Base-by-base conservation (phyloP, 2,888 invertebrate genomes). In the Acanthacorydalis orientalis region DNA sequence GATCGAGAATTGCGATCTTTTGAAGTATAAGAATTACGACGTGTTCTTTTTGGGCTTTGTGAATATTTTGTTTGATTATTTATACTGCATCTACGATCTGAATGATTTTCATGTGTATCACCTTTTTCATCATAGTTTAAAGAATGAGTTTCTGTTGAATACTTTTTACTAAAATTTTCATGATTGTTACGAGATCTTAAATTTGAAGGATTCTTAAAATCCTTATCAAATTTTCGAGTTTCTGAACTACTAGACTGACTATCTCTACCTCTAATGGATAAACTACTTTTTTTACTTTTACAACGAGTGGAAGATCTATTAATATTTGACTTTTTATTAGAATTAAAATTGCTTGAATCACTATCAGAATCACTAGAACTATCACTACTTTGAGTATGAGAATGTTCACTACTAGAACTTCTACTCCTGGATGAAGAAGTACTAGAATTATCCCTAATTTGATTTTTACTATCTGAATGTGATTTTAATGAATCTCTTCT, bases 251-350 rank as follows among this genome's bases (percentile, higher is more conserved):
- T 23, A 14, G 46, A 46, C 33, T 47, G 50, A 48, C 48, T 50
- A 31, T 40, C 49, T 50, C 40, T 34, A 35, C n/a, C 23, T 31
- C 31, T 46, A 9, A 31, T 32, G 11, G 39, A 51, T 63, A 64
- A 60, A 63, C 58, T 49, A 41, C 50, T 52, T 43, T 47, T 45
- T 33, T 47, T 49, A 32, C 32, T 14, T 41, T 49, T 53, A 31
- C 49, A 50, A 12, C 48, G 48, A 23, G 23, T 23, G 23, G 23
- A 23, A 23, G 23, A 23, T 23, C 23, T 23, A 23, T 23, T 23
- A 23, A 23, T 23, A 23, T 23, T 23, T 23, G 23, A 23, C 23
- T 23, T 23, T 23, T 23, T 23, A 23, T 23, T 4, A 23, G 23
- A 23, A 23, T 23, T 23, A 23, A 23, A 23, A 23, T 23, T 23